Percentiles rank a stretch among this genome's conserved stretches.
Evolutionary conservation across 2,888 invertebrate species (phyloP).

Genomic region (Atrina japonica): DNA sequence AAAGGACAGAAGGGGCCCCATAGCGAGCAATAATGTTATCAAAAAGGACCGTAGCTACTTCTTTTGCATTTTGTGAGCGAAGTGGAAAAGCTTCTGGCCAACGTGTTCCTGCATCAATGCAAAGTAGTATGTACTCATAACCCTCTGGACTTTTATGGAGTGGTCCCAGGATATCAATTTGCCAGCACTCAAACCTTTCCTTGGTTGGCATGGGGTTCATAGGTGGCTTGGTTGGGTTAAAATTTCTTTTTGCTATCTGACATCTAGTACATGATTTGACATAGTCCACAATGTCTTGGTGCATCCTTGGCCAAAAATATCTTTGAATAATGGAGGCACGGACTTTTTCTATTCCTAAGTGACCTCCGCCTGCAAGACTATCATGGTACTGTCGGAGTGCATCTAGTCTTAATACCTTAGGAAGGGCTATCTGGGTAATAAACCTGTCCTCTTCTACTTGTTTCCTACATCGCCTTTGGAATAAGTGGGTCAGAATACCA

Average conservation of each 20-base stretch:
- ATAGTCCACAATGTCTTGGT: too few species aligned
- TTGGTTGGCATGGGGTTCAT: slow-evolving; percentile 5
- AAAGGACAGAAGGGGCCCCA: slow-evolving; percentile 43
- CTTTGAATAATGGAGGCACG: background rate
- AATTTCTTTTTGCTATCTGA: slow-evolving; percentile 33
- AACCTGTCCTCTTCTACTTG: background rate
- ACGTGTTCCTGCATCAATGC: slow-evolving; percentile 41
- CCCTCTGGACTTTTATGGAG: slow-evolving; percentile 74
- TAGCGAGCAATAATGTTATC: slow-evolving; percentile 46
- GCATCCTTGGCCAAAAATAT: too few species aligned
- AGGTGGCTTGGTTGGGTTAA: slow-evolving; percentile 23
- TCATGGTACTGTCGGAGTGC: background rate
- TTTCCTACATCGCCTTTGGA: background rate
- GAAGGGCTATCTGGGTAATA: slow-evolving; percentile 4
- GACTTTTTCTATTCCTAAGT: slow-evolving; percentile 4
- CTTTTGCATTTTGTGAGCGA: slow-evolving; percentile 36
- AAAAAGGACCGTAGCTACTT: slow-evolving; percentile 35
- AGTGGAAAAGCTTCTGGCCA: slow-evolving; percentile 54
- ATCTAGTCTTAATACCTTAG: background rate
- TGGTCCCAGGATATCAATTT: slow-evolving; percentile 50
- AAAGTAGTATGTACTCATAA: slow-evolving; percentile 84
- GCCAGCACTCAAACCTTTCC: too few species aligned
- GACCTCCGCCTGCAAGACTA: slow-evolving; percentile 5
- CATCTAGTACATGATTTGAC: slow-evolving; percentile 36
- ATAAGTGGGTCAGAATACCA: slow-evolving; percentile 1